Conservation (phyloP, 37 sponge, comb jelly and placozoan genomes). For the Dysidea cf. avara region DNA sequence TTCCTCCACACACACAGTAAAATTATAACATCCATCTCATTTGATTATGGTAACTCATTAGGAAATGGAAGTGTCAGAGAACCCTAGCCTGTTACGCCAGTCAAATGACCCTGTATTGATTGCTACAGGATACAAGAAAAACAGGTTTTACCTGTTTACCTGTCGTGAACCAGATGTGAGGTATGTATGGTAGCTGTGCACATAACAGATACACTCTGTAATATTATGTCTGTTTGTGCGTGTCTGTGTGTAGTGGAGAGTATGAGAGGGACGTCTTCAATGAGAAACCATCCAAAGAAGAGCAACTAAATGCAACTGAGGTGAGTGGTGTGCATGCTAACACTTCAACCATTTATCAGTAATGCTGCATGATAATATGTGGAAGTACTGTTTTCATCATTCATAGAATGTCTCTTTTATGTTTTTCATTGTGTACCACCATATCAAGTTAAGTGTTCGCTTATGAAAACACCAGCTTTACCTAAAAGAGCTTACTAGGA, state of each 20-base stretch:
- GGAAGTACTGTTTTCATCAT: no score
- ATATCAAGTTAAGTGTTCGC: no score
- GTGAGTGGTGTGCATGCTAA: no score
- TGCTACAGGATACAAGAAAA: constrained; percentile 90
- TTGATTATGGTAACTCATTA: background rate
- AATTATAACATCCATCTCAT: background rate
- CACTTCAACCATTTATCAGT: no score
- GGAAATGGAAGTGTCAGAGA: constrained; percentile 88
- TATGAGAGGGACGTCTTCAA: constrained; percentile 95
- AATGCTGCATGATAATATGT: no score
- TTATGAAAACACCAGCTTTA: no score
- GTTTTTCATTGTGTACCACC: no score
- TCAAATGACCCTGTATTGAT: constrained; percentile 86
- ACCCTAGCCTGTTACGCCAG: constrained; percentile 69
- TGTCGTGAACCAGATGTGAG: constrained; percentile 79
- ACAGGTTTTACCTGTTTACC: constrained; percentile 93
- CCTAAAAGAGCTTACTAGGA: no score
- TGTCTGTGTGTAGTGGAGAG: constrained; percentile 46
- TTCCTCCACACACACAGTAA: background rate
- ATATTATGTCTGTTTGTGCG: no score
- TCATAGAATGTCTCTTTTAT: no score
- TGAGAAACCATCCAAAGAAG: constrained; percentile 95
- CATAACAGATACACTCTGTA: background rate
- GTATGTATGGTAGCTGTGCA: background rate
- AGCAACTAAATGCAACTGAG: constrained; percentile 83